Percentiles rank a stretch among this genome's conserved stretches.
These are phyloP conservation scores for Alosa alosa DNA, from an alignment of 2,113 vertebrate species.

Conservation along the genomic window DNA sequence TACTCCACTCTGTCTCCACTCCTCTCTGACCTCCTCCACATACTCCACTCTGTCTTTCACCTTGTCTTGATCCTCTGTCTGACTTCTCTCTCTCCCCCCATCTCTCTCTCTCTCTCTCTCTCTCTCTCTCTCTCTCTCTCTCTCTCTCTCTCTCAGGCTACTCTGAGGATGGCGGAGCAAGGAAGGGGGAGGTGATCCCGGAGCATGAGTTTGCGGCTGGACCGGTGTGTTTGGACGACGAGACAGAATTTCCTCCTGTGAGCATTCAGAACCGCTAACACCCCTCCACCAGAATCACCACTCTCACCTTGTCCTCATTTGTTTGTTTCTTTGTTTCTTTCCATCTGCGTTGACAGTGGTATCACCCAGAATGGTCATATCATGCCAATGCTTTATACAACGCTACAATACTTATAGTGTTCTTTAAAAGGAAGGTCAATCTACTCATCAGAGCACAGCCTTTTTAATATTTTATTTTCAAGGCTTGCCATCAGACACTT, in stretches of 20 bases:
- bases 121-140: background rate
- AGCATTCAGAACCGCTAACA: slow-evolving; percentile 77
- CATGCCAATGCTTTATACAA: background rate
- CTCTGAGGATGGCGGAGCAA: slow-evolving; percentile 88
- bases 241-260: slow-evolving; percentile 96
- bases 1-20: background rate
- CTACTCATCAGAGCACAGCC: background rate
- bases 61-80: too few relatives aligned
- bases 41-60: background rate
- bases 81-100: background rate
- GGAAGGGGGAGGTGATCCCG: slow-evolving; percentile 89
- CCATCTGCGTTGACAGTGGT: background rate
- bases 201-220: slow-evolving; percentile 93
- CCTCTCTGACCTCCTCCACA: background rate
- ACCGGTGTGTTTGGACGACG: slow-evolving; percentile 90
- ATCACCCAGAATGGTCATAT: background rate
- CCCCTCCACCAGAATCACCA: background rate
- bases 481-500: background rate
- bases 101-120: background rate
- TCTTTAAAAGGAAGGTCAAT: background rate
- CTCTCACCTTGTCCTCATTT: background rate
- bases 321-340: background rate
- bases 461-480: background rate
- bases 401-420: background rate
- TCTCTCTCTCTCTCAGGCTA: slow-evolving; percentile 72